phyloP scores from a whole-genome alignment of 2,888 invertebrate species.

The Amaurobius ferox region DNA sequence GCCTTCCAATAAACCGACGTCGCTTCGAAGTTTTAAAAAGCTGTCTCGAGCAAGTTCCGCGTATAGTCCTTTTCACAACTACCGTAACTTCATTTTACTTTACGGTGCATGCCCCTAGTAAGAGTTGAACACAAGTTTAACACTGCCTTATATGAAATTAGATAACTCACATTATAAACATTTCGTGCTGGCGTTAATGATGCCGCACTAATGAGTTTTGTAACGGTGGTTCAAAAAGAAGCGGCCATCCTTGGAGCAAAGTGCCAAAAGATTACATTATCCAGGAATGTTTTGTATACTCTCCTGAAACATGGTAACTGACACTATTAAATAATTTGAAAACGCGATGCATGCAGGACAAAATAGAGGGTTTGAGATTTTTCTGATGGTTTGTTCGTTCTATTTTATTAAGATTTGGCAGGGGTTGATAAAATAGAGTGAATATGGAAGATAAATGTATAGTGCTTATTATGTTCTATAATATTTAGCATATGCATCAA shows the following conservation, averaged over 20 bases:
- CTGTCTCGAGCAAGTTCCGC: background rate
- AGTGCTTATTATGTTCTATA: too few species aligned
- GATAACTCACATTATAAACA: background rate
- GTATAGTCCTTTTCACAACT: background rate
- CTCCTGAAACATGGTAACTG: background rate
- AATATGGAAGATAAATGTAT: too few species aligned
- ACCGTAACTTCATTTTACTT: background rate
- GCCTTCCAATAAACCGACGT: too few species aligned
- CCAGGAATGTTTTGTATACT: background rate
- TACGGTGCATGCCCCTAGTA: background rate
- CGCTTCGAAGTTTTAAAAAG: background rate
- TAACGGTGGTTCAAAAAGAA: background rate
- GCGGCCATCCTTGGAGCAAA: background rate
- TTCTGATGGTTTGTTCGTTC: too few species aligned
- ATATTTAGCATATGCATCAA: too few species aligned
- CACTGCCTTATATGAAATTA: background rate
- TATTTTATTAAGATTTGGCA: too few species aligned
- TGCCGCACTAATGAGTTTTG: background rate
- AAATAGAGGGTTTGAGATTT: too few species aligned
- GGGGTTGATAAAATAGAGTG: too few species aligned
- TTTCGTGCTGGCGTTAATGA: background rate
- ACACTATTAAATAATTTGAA: background rate
- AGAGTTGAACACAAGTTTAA: background rate
- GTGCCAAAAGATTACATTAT: conserved; percentile 2
- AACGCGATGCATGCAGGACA: too few species aligned